Evolutionary conservation across 2,888 invertebrate species (phyloP), one percentile per base, ranked within the genome.

Genomic region (Nomada lathburiana): DNA sequence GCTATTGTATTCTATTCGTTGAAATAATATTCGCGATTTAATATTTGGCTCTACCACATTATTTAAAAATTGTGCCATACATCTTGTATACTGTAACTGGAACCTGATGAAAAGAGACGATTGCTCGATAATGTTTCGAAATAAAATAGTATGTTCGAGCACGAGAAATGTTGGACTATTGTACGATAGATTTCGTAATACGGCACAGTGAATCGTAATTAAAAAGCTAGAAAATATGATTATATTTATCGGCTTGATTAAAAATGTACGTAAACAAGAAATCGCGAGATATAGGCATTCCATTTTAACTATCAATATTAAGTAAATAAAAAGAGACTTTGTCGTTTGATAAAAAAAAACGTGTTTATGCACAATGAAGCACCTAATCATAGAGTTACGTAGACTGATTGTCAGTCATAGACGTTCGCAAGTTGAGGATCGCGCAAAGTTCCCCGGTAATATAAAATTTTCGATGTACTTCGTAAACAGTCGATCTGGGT

Each of bases 381-480:
- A 82, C 76, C 69, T 70, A 80, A 67, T 57, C 68, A 63, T 84
- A 83, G 71, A 44, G 20, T 57, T 67, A 76, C 59, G 65, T 83
- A 80, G 71, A 47, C 47, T 47, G 11, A 47, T 68, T 59, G 53
- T 18, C 52, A 57, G 57, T 76, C 18, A 73, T 83, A 83, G 70
- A 71, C 60, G 73, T 70, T 83, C 71, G 76, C 71, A 47, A 63
- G 84, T 82, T 70, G 76, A 83, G 26, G 47, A 74, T 76, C 71
- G 72, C 68, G 71, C 76, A 72, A 83, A 74, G 65, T 70, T 82
- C 77, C 76, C 57, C 57, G 7, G 53, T 50, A 60, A 53, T 68
- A 18, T 47, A n/a, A 47, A 47, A 11, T 73, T 65, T 57, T 36
- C 53, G 60, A 36, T 20, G 23, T 53, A 63, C 26, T 63, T 64